Base-by-base conservation (phyloP, 1,140 invertebrate species). In the Polyergus mexicanus region DNA sequence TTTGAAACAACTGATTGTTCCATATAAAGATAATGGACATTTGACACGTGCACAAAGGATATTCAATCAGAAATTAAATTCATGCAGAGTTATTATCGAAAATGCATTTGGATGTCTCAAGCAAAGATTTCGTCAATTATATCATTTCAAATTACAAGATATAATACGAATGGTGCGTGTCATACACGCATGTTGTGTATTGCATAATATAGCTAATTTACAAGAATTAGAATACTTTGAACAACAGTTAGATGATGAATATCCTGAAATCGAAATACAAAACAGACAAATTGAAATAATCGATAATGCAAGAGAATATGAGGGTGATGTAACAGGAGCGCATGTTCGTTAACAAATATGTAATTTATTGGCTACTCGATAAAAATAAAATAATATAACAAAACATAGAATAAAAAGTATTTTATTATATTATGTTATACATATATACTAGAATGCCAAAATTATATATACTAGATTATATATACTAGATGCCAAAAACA, bases 11-110 rank as follows among this genome's bases (percentile, higher is more conserved):
- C 19, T 65, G 7, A 65, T 65, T 8, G 60, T 63, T 1, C 60
- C 28, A 6, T 63, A 32, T 10, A 63, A 6, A 32, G 60, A 63
- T 5, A 63, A 63, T 35, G 60, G 62, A 38, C 62, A 65, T 7
- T 65, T 65, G 6, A 65, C 62, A 13, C 62, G 7, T 35, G 62
- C 62, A 5, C 19, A 65, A n/a, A 65, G 62, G 0, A n/a, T 3
- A 6, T 65, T 65, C 38, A 58, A 58, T 8, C 54, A 65, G 7
- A 38, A 65, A n/a, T n/a, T 65, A 38, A 38, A 16, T 35, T 65
- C 62, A 2, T 35, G 28, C 7, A 5, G 54, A n/a, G 44, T 81
- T 86, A 78, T 25, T 56, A 76, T 16, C 7, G 22, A 41, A 41
- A 41, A 41, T 10, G 38, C 38, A 8, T 41, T 41, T 8, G 38